These are phyloP conservation scores for Pararge aegeria DNA, from an alignment of 1,140 invertebrate species.

Conservation along the genomic window DNA sequence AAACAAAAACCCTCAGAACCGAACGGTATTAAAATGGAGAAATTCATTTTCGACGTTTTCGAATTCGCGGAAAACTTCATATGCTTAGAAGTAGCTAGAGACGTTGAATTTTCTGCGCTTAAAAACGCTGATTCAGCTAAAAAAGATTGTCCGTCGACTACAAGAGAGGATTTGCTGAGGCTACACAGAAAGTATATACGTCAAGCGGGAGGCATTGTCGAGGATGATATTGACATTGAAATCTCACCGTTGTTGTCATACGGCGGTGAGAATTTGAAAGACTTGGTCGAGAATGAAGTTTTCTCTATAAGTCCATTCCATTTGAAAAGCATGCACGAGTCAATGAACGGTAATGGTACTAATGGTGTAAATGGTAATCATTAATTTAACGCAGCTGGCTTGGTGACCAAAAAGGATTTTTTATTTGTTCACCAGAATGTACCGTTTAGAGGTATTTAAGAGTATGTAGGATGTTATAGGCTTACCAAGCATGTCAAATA, in stretches of 20 bases:
- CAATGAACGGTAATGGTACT: constrained; percentile 22
- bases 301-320: constrained; percentile 84
- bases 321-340: constrained; percentile 67
- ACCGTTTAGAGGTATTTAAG: too few species aligned
- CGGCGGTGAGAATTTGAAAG: constrained; percentile 90
- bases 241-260: constrained; percentile 96
- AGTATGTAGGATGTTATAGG: too few species aligned
- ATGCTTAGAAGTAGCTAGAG: constrained; percentile 95
- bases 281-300: constrained; percentile 83
- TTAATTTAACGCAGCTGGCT: constrained; percentile 6
- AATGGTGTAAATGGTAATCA: constrained; percentile 64
- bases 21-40: constrained; percentile 99
- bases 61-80: constrained; percentile 94
- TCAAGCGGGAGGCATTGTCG: constrained; percentile 89
- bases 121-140: constrained; percentile 94
- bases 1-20: constrained; percentile 87
- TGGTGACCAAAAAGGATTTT: too few species aligned
- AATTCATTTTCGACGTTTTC: constrained; percentile 99
- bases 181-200: constrained; percentile 92
- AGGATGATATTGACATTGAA: constrained; percentile 88
- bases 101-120: constrained; percentile 97
- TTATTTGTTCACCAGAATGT: too few species aligned
- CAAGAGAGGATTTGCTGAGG: constrained; percentile 87
- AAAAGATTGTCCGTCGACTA: constrained; percentile 95
- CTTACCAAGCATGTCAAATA: too few species aligned